A percentile compares a stretch with the other conserved stretches of the same genome.
These are phyloP conservation scores for Dasysyrphus albostriatus DNA, from an alignment of 2,888 invertebrate genomes.

Conservation along the genomic window DNA sequence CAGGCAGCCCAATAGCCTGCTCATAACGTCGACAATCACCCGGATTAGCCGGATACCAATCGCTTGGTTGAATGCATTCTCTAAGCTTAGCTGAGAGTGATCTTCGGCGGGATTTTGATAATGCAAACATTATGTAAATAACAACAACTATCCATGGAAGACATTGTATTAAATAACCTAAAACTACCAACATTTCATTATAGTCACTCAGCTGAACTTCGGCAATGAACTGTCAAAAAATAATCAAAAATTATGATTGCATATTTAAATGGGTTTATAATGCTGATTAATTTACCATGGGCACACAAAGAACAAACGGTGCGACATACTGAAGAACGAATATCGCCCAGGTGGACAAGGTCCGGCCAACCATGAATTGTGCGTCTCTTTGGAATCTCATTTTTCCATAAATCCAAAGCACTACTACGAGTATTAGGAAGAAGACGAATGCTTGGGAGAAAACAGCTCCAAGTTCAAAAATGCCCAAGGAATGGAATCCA, in stretches of 20 bases:
- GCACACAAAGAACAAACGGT: conserved; percentile 80
- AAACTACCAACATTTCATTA: conserved; percentile 36
- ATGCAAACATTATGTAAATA: conserved; percentile 61
- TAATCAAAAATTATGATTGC: background rate
- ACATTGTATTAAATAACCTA: conserved; percentile 62
- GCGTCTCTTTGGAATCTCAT: conserved; percentile 87
- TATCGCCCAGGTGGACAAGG: conserved; percentile 84
- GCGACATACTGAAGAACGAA: conserved; percentile 81
- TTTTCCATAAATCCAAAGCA: conserved; percentile 93
- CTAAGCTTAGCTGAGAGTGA: conserved; percentile 79
- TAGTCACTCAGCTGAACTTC: conserved; percentile 57
- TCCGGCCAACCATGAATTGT: conserved; percentile 89
- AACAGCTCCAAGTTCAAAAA: conserved; percentile 79
- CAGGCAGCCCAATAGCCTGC: conserved; percentile 80
- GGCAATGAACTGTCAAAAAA: conserved; percentile 44
- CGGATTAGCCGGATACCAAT: conserved; percentile 83
- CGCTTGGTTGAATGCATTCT: conserved; percentile 82
- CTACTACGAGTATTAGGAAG: conserved; percentile 90
- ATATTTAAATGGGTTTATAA: background rate
- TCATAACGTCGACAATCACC: conserved; percentile 82
- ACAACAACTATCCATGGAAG: conserved; percentile 75
- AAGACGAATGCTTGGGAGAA: conserved; percentile 85
- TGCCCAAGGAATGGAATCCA: conserved; percentile 80
- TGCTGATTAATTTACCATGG: conserved; percentile 77
- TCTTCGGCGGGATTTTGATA: conserved; percentile 72